Conservation (phyloP, 2,113 vertebrate species). For the Stegastes partitus region DNA sequence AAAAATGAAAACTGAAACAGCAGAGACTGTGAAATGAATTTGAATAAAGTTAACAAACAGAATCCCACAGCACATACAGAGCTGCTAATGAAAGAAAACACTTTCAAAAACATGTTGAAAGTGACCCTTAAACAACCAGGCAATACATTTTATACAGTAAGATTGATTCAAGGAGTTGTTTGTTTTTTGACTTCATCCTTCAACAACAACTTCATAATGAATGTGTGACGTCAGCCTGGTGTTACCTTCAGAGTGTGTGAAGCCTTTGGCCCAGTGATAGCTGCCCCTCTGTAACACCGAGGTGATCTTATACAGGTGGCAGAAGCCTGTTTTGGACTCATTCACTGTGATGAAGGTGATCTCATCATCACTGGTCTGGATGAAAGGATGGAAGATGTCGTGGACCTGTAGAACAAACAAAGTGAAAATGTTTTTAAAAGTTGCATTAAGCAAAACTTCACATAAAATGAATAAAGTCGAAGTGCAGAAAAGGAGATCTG, state of each 20-base stretch:
- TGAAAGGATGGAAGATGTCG: slow-evolving; percentile 95
- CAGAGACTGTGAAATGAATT: neutral
- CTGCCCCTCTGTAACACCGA: slow-evolving; percentile 81
- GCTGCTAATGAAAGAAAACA: neutral
- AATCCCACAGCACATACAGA: too few species aligned
- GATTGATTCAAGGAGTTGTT: neutral
- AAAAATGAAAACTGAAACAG: neutral
- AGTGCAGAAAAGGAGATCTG: neutral
- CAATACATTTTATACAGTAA: neutral
- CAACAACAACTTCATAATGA: too few species aligned
- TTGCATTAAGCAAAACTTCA: neutral
- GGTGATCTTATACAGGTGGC: slow-evolving; percentile 93
- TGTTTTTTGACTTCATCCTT: neutral
- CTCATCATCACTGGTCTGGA: slow-evolving; percentile 89
- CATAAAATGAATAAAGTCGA: neutral
- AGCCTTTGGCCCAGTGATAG: slow-evolving; percentile 88
- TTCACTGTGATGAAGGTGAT: slow-evolving; percentile 93
- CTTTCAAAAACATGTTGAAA: neutral
- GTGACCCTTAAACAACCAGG: neutral
- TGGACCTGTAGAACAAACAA: slow-evolving; percentile 83
- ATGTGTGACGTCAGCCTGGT: neutral
- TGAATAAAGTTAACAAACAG: neutral
- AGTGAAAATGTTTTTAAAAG: neutral
- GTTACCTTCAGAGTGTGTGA: slow-evolving; percentile 87
- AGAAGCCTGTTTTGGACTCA: slow-evolving; percentile 94